Percentiles rank a stretch among this genome's conserved stretches.
Evolutionary conservation across 2,113 vertebrate genomes (phyloP).

Genomic region (Vimba vimba): DNA sequence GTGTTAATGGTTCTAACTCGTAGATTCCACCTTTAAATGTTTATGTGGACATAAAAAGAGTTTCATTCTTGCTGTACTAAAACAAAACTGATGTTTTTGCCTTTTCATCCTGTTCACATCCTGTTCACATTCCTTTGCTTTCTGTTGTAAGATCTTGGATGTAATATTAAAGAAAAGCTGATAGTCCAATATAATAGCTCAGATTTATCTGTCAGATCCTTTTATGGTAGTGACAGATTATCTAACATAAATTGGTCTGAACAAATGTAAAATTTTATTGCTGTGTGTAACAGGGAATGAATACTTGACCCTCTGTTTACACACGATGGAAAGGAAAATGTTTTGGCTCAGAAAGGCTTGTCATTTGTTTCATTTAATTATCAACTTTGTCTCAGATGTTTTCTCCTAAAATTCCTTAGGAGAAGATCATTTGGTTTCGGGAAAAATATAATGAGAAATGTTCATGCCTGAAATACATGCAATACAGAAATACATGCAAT

Average conservation of each 20-base stretch:
- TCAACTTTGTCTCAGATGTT: neutral
- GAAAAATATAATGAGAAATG: neutral
- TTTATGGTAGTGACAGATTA: slow-evolving; percentile 20
- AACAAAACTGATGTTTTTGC: neutral
- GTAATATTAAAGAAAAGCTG: neutral
- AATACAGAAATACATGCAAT: too few relatives aligned
- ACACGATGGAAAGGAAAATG: neutral
- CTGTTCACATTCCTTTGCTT: slow-evolving; percentile 15
- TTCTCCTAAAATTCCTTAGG: neutral
- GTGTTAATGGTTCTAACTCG: neutral
- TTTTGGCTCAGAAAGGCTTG: neutral
- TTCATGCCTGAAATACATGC: neutral
- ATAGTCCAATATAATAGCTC: neutral
- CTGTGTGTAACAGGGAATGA: neutral
- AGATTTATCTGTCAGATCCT: slow-evolving; percentile 21
- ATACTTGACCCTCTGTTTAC: slow-evolving; percentile 2
- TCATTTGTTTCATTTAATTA: neutral
- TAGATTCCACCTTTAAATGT: neutral
- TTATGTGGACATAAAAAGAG: neutral
- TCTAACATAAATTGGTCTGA: slow-evolving; percentile 26
- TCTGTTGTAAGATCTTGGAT: neutral
- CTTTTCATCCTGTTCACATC: neutral
- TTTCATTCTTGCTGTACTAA: neutral
- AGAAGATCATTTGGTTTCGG: neutral
- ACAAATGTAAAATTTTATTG: neutral